Base-by-base conservation (phyloP, 1,140 invertebrate species). In the Drosophila bocki region DNA sequence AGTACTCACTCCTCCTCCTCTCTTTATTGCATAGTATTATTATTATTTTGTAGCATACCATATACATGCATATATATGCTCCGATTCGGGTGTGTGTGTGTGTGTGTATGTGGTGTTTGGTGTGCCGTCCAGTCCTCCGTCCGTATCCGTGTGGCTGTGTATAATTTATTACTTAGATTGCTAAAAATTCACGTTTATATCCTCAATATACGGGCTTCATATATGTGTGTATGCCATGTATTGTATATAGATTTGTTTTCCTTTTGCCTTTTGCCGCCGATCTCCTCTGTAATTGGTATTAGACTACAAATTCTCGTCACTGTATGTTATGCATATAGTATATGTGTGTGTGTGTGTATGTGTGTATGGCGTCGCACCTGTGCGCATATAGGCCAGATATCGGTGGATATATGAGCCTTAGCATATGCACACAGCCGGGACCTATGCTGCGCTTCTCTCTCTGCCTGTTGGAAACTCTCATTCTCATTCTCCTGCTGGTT, bases 121-220 rank as follows among this genome's bases (percentile, higher is more conserved):
- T 60, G 42, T 67, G 26, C 58, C 33, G 69, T 72, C 45, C 47
- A 47, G 69, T 69, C 13, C 53, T 26, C 32, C 13, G 35, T 64
- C n/a, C 65, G 48, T 70, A 3, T 65, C 5, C 64, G 60, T 75
- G 19, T 70, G 50, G 51, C n/a, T 48, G 61, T 61, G 57, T 79
- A 61, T 80, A 59, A 75, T 85, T 76, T 76, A 76, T 64, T 64
- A 75, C 85, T 90, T 90, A 91, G 71, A 76, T 48, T 90, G 82
- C 85, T 91, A 90, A 82, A 90, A 90, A 91, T 90, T 90, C 85
- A 91, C 85, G 86, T 82, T 90, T 90, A 91, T 91, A 91, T 90
- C 65, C 75, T 87, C 82, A 82, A 90, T 90, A 84, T 85, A 85
- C 78, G 82, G 82, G 82, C 74, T 75, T 72, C 74, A 78, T 86